A percentile compares a stretch with the other conserved stretches of the same genome.
phyloP scores from a whole-genome alignment of 1,140 invertebrate genomes.

The Hestina assimilis region DNA sequence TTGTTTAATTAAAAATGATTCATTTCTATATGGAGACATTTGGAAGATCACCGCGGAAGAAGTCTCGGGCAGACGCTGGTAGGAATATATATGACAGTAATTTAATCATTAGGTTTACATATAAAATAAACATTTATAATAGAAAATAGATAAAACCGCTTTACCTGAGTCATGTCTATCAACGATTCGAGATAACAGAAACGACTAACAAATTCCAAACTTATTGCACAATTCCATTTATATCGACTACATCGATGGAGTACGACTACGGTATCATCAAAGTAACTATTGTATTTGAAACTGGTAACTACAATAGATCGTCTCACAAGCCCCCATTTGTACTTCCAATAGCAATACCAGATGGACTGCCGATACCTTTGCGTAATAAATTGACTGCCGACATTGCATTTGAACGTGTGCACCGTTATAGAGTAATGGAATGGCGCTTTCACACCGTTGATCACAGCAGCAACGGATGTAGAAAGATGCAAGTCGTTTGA shows the following conservation, averaged over 20 bases:
- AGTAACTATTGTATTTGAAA: slow-evolving; percentile 31
- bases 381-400: slow-evolving; percentile 48
- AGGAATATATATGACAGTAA: too few species aligned
- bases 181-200: too few species aligned
- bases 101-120: too few species aligned
- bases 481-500: too few species aligned
- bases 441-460: slow-evolving; percentile 26
- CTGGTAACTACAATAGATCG: slow-evolving; percentile 23
- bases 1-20: too few species aligned
- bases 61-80: too few species aligned
- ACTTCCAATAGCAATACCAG: slow-evolving; percentile 25
- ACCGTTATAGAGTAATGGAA: slow-evolving; percentile 43
- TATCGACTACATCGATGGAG: slow-evolving; percentile 15
- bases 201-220: slow-evolving; percentile 17
- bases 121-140: too few species aligned
- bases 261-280: slow-evolving; percentile 25
- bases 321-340: slow-evolving; percentile 27
- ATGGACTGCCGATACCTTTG: slow-evolving; percentile 40
- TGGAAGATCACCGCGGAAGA: too few species aligned
- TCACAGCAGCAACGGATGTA: slow-evolving; percentile 7
- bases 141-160: too few species aligned
- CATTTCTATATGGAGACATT: too few species aligned
- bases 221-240: slow-evolving; percentile 10
- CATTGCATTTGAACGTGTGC: slow-evolving; percentile 32
- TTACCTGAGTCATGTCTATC: too few species aligned